Base-by-base conservation (phyloP, 2,797 vertebrate genomes). In the Parotocinclus haroldoi region DNA sequence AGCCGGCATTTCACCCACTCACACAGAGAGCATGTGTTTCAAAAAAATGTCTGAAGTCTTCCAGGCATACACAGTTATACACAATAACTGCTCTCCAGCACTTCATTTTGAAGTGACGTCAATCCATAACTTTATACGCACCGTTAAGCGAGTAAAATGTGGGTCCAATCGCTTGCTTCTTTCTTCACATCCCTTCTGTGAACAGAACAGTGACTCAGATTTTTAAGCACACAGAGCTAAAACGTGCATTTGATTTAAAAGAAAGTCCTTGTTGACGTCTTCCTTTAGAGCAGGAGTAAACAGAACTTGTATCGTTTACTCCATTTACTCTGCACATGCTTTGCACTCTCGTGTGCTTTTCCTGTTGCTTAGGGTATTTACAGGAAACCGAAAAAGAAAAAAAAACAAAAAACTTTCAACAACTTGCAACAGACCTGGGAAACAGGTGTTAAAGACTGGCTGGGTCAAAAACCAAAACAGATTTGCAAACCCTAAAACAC, bases 351-450 rank as follows among this genome's bases (percentile, higher is more conserved):
- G 27, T 64, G 59, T 18, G 48, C 55, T 61, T 68, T 77, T 74
- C 68, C 72, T 71, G 38, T 71, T 68, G 58, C 50, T 68, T 44
- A 58, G 61, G 55, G 39, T 17, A 37, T 68, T 77, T 71, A 66
- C 65, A 66, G 75, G 60, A 77, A 71, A 71, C 53, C 49, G 45
- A 19, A 59, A 61, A 60, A 66, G 49, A 53, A 7, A 46, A 48
- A 60, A 63, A 50, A 46, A 48, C 54, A 63, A 50, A 64, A 65
- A 19, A 65, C 14, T 60, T 16, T 52, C 27, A 2, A 27, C 27
- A 27, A 27, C 2, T 5, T 27, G 5, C 2, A 27, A 27, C 27
- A 2, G 5, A 46, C 12, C 9, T 45, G 44, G 55, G 50, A 70
- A 69, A 55, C 54, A 54, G 58, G 63, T 68, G 62, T 68, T 36